Evolutionary conservation across 2,888 invertebrate genomes (phyloP).

Genomic region (Napeogenes sylphis): DNA sequence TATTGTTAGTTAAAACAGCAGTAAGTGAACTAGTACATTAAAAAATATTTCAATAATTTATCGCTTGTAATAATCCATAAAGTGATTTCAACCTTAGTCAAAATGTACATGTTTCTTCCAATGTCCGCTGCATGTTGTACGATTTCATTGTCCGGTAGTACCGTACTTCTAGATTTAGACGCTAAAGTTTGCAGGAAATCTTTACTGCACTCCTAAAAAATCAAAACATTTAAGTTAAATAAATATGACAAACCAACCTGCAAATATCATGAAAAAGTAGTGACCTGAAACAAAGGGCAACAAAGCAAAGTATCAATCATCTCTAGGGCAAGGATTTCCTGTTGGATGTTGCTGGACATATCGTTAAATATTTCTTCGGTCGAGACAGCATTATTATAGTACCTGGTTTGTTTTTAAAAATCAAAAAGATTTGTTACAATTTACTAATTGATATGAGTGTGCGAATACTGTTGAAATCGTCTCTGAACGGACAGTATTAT

Average conservation of each 20-base stretch:
- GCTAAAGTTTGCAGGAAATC: slow-evolving; percentile 70
- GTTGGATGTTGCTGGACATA: slow-evolving; percentile 63
- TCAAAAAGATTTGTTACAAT: not conserved
- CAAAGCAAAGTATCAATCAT: slow-evolving; percentile 58
- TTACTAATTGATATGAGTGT: no score
- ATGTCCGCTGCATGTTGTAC: slow-evolving; percentile 71
- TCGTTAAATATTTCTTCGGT: slow-evolving; percentile 60
- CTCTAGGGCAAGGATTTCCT: slow-evolving; percentile 63
- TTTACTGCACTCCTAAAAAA: slow-evolving; percentile 52
- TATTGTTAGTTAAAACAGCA: not conserved
- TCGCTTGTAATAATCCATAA: no score
- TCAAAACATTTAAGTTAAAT: not conserved
- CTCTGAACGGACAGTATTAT: no score
- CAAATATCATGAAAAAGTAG: not conserved
- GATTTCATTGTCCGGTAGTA: slow-evolving; percentile 67
- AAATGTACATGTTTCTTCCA: slow-evolving; percentile 69
- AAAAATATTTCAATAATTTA: not conserved
- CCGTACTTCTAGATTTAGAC: slow-evolving; percentile 57
- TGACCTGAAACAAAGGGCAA: slow-evolving; percentile 66
- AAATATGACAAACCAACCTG: no score
- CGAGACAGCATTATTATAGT: slow-evolving; percentile 64
- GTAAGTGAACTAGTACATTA: not conserved
- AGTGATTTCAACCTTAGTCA: slow-evolving; percentile 51
- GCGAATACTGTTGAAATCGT: no score
- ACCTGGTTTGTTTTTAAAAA: slow-evolving; percentile 44